Conservation (phyloP, 2,797 vertebrate genomes). For the Platyrinchus mystaceus region DNA sequence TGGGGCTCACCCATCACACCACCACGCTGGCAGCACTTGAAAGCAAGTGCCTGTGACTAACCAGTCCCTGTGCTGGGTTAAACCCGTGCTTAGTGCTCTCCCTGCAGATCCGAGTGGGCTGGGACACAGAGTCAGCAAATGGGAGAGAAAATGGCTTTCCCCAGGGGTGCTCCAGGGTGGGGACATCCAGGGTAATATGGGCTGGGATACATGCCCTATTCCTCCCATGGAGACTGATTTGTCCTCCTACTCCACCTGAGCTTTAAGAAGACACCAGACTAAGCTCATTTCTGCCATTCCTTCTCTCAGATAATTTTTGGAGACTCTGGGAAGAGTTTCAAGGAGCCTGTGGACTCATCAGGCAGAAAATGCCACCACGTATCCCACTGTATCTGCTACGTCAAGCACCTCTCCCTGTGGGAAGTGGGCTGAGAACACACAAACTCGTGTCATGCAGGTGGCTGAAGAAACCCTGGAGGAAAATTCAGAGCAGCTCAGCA, state of each 20-base stretch:
- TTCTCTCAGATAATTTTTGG: not conserved
- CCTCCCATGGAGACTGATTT: not conserved
- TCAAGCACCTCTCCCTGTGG: not conserved
- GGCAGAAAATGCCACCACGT: not conserved
- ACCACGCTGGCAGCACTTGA: slow-evolving; percentile 15
- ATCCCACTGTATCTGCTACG: not conserved
- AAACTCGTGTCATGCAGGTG: not conserved
- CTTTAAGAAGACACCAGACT: not conserved
- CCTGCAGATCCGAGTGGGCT: not conserved
- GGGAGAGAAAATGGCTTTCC: not conserved
- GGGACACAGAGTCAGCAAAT: not conserved
- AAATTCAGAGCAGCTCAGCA: not conserved
- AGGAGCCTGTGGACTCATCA: not conserved
- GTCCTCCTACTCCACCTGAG: not conserved
- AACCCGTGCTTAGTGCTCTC: not conserved
- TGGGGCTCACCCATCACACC: not conserved
- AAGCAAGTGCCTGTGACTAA: not conserved
- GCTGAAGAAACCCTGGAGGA: not conserved
- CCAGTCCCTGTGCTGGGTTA: not conserved
- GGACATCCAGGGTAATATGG: not conserved
- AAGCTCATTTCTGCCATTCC: not conserved
- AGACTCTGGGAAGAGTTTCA: not conserved
- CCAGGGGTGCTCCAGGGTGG: not conserved
- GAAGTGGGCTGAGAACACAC: not conserved
- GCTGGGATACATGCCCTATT: not conserved